Evolutionary conservation across 2,797 vertebrate species (phyloP), one percentile per base, ranked within the genome.

Genomic region (Coranthus polyacanthus): DNA sequence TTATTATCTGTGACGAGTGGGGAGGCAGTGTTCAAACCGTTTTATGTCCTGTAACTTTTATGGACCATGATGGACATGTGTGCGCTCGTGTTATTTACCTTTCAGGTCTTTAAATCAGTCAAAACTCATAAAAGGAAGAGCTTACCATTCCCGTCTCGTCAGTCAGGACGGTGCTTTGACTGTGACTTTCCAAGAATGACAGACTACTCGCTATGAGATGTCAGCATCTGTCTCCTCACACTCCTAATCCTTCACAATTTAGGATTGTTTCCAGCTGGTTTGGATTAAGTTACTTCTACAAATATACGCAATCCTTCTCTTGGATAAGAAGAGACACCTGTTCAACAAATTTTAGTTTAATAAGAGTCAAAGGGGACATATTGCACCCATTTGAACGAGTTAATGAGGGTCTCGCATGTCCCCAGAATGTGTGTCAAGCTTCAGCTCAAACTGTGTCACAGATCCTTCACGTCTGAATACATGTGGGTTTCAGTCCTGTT

Each of bases 1-100:
- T 79, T 67, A 76, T 73, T 13, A 59, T 44, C 53, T 59, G 43
- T 39, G 46, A 61, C 38, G 73, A 60, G 46, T 0, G 32, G 0
- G 54, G 65, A 5, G 21, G 49, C 4, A 47, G 17, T 12, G 59
- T 43, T 46, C n/a, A 57, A 44, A 37, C 21, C 0, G 10, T 21
- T 65, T 60, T 21, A 41, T 36, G 21, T 59, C 51, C 37, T 63
- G 29, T 52, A 46, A 70, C 53, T 50, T n/a, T 6, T 55, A 50
- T 39, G 15, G 15, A 53, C 37, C 5, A 9, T 53, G 26, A 58
- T 21, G 8, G 45, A 47, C 70, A 44, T 39, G 52, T 64, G 63
- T 61, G 17, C 38, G n/a, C 44, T 41, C 37, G 37, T 47, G 26
- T 67, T 49, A 62, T 66, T 81, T 45, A 20, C 34, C 43, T 54